Conservation (phyloP, 2,113 vertebrate genomes). For the Mesoclemmys tuberculata region DNA sequence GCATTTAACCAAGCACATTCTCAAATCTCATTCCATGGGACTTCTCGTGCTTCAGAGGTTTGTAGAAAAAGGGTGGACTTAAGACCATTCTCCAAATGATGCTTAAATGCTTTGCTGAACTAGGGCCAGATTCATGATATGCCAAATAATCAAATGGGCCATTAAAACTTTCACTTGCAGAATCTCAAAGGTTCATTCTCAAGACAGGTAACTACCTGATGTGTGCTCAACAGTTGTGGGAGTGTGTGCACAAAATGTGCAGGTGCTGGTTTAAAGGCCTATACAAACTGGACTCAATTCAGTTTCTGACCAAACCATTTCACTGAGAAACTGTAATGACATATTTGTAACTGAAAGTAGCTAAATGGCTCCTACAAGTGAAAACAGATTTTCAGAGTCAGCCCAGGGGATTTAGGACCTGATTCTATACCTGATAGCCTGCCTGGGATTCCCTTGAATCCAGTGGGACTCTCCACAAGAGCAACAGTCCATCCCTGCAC, state of each 20-base stretch:
- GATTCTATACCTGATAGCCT: neutral
- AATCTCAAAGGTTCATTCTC: neutral
- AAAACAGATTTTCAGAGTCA: neutral
- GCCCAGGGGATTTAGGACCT: neutral
- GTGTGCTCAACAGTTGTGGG: neutral
- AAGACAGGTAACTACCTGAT: neutral
- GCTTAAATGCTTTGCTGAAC: neutral
- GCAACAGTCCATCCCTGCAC: neutral
- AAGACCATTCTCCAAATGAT: constrained; percentile 9
- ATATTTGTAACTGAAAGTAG: neutral
- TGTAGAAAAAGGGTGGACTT: neutral
- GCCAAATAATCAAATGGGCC: neutral
- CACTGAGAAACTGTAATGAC: neutral
- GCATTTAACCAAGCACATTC: neutral
- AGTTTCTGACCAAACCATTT: neutral
- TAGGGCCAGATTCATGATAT: neutral
- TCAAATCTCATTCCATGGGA: neutral
- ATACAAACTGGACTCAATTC: neutral
- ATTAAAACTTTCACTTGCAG: neutral
- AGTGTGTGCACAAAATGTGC: neutral
- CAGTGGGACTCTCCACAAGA: neutral
- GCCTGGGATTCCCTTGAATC: neutral
- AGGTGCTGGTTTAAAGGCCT: constrained; percentile 16
- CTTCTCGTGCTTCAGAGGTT: neutral
- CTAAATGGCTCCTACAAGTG: neutral